Evolutionary conservation across 2,797 vertebrate species (phyloP).

Genomic region (Morus bassanus): DNA sequence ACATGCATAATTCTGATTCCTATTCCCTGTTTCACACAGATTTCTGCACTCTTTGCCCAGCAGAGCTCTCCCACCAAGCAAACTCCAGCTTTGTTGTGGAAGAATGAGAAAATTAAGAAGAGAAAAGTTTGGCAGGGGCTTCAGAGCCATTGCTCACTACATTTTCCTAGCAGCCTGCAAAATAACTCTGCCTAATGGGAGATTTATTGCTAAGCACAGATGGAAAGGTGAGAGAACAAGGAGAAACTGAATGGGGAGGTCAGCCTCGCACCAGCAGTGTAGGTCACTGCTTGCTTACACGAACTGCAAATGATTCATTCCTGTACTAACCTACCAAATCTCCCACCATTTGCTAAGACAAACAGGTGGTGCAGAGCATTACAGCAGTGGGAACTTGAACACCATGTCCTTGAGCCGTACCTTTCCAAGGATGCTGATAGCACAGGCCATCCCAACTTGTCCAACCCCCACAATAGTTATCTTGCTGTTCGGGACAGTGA

Average conservation of each 20-base stretch:
- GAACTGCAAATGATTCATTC: not conserved
- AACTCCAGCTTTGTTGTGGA: not conserved
- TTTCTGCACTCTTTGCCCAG: not conserved
- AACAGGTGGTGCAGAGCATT: not conserved
- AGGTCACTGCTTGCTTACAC: not conserved
- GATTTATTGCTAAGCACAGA: not conserved
- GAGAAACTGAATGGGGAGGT: not conserved
- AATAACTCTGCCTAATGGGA: not conserved
- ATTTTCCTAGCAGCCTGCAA: not conserved
- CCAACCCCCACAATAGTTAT: constrained; percentile 93
- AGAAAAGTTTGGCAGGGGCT: not conserved
- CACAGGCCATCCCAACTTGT: constrained; percentile 94
- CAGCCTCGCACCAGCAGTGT: not conserved
- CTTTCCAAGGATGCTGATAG: constrained; percentile 89
- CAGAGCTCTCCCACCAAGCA: not conserved
- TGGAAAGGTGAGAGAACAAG: not conserved
- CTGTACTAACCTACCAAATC: not conserved
- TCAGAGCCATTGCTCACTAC: not conserved
- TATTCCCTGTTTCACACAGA: not conserved
- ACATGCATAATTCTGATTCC: not conserved
- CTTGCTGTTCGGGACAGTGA: constrained; percentile 84
- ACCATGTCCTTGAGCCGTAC: constrained; percentile 65
- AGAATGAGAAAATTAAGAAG: not conserved
- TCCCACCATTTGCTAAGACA: not conserved
- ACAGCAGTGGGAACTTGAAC: fast-evolving